Conservation (phyloP, 2,113 vertebrate genomes). For the Poicephalus gulielmi region DNA sequence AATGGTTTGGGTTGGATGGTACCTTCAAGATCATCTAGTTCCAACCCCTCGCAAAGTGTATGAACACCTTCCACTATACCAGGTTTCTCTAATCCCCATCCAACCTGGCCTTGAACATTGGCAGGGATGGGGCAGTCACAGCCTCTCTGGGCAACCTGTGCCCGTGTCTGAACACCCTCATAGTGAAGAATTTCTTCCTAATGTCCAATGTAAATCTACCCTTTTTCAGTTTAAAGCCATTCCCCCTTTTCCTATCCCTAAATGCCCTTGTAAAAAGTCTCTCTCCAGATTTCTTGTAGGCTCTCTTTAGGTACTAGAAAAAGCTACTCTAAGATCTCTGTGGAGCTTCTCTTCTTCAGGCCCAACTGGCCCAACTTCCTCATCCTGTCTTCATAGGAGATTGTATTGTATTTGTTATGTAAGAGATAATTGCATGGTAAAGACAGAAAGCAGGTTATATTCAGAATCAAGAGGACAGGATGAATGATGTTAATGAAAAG, state of each 20-base stretch:
- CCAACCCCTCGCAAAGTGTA: neutral
- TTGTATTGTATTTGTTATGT: slow-evolving; percentile 23
- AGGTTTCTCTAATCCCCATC: neutral
- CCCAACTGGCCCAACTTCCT: neutral
- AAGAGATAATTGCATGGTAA: slow-evolving; percentile 35
- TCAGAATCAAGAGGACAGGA: neutral
- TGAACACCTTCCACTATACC: neutral
- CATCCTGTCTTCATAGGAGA: neutral
- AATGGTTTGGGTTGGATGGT: neutral
- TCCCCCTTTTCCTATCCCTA: neutral
- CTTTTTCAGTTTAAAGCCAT: neutral
- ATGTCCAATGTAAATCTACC: neutral
- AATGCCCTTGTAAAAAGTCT: neutral
- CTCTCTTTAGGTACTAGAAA: neutral
- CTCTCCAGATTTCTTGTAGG: neutral
- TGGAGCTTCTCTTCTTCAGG: neutral
- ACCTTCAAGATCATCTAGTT: neutral
- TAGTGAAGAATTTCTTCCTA: neutral
- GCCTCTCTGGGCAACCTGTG: neutral
- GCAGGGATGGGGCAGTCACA: neutral
- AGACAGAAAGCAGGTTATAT: slow-evolving; percentile 29
- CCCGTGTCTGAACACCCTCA: neutral
- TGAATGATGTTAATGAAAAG: slow-evolving; percentile 47
- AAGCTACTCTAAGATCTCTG: neutral
- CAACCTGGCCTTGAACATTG: neutral